phyloP scores from a whole-genome alignment of 2,113 vertebrate genomes.

The Miniopterus natalensis region DNA sequence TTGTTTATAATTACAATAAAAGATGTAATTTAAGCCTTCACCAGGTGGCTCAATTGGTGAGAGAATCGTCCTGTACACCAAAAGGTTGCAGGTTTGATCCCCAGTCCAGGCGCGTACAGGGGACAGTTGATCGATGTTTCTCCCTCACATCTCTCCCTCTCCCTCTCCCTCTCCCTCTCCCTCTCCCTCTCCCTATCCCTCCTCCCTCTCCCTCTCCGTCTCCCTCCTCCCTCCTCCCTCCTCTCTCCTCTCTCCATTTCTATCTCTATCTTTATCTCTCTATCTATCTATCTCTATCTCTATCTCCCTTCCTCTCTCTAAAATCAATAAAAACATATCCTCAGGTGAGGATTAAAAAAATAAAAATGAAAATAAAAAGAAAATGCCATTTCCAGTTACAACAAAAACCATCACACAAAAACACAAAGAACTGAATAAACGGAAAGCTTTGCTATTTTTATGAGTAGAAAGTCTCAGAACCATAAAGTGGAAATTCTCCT shows the following conservation, averaged over 20 bases:
- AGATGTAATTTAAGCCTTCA: not conserved
- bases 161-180: no score
- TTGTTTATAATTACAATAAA: conserved; percentile 20
- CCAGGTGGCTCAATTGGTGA: not conserved
- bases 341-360: not conserved
- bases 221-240: no score
- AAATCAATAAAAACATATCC: not conserved
- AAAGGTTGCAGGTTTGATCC: not conserved
- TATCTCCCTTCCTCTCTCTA: not conserved
- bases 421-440: not conserved
- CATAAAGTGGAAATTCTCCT: not conserved
- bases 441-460: not conserved
- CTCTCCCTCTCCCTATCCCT: no score
- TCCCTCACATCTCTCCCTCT: no score
- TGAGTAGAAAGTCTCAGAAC: not conserved
- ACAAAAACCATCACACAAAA: not conserved
- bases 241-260: no score
- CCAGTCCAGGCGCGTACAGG: not conserved
- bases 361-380: not conserved
- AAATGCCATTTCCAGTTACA: not conserved
- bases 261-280: no score
- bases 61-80: not conserved
- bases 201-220: no score
- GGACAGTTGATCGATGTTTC: no score
- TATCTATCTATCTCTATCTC: no score